Evolutionary conservation across 2,888 invertebrate genomes (phyloP), one percentile per base, ranked within the genome.

Genomic region (Pyralis farinalis): DNA sequence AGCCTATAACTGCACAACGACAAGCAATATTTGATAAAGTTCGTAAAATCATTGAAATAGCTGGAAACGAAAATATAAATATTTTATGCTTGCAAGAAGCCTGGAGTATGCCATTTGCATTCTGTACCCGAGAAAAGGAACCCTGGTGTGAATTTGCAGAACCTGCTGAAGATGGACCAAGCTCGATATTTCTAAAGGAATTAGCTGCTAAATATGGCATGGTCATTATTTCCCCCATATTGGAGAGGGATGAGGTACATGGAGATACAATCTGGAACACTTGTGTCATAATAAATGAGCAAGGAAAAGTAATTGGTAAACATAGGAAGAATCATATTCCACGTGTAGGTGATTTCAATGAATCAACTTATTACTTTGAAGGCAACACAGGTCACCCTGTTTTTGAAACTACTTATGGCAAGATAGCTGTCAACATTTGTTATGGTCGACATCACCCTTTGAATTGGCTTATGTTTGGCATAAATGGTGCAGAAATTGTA

Each of bases 131-230:
- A 43, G 98, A 98, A 80, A 98, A 97, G 67, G 91, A 94, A 46
- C 99, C 98, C 0, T 99, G 99, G 99, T 96, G 96, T 69, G 97
- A 99, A 82, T 98, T 98, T 84, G 98, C 99, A 0, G 99, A 99
- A 83, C 92, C 94, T 43, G 97, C 95, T 0, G 92, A 94, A 62
- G 84, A 90, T 52, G 99, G 99, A 0, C 95, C 97, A 0, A 95
- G 98, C 1, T 97, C 95, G 0, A 86, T 91, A 57, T 93, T 98
- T 61, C 75, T 98, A 10, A 91, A 93, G 65, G 91, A 94, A 90
- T 75, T 97, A 16, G 96, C 98, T 3, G 86, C 90, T 43, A 91
- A 94, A 56, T 91, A 96, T 78, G 94, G 95, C 58, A 98, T 99
- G 95, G 96, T 99, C 0, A 97, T 99, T 36, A 88, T 99, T 37